Base-by-base conservation (phyloP, 1,140 invertebrate species). In the Stenopsyche tienmushanensis region DNA sequence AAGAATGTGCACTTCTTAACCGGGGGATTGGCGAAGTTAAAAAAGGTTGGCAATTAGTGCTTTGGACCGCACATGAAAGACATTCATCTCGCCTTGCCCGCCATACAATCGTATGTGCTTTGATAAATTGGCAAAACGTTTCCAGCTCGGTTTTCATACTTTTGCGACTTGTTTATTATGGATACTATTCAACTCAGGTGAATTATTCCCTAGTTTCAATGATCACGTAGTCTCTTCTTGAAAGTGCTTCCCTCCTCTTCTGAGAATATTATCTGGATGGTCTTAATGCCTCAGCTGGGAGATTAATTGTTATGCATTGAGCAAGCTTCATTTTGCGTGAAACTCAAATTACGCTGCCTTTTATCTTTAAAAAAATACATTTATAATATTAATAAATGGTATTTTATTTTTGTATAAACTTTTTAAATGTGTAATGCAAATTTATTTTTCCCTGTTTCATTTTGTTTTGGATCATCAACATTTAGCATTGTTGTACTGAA, bases 91-190 rank as follows among this genome's bases (percentile, higher is more conserved):
- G 10, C 26, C 25, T 15, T 21, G 5, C 2, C 15, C 39, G 1
- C 9, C 3, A 8, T n/a, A 45, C 50, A 55, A 64, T 64, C 52
- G 39, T 20, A 47, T 18, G 57, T 45, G 21, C 25, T 20, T 23
- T 69, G 67, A 69, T 69, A 65, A 69, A 69, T 69, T 53, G 47
- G 58, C 50, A 39, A 29, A 44, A 55, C 55, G 49, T 69, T 62
- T 65, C 44, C 58, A 62, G 55, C 20, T 53, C 21, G 57, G 25
- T 57, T 45, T 34, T 21, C 54, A 7, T 34, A n/a, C 25, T 21
- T 21, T 26, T n/a, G 53, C 39, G 39, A 23, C 44, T 53, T 41
- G 64, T 41, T 66, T 62, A 66, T 66, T 66, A 66, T 62, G 58
- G 62, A 66, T 66, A 62, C 57, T 39, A 21, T 39, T 53, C 34